Conservation (phyloP, 35 echinoderm and acorn worm species). For the Nesometra sesokonis region DNA sequence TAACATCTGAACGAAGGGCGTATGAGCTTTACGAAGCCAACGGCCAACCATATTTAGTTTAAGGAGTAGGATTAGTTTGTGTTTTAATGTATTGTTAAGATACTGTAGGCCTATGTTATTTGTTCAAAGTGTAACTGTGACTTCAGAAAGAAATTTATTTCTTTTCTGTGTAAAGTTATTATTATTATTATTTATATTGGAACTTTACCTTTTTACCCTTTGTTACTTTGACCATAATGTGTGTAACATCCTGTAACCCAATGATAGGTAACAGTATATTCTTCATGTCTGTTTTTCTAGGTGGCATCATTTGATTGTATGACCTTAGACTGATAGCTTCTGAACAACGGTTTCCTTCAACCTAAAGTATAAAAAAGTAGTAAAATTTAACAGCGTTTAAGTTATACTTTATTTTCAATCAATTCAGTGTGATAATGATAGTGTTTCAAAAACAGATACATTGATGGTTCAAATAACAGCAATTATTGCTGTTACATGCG, state of each 20-base stretch:
- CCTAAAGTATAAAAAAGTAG: background rate
- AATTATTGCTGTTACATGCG: background rate
- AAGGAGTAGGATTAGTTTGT: no score
- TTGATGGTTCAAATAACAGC: no score
- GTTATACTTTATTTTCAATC: no score
- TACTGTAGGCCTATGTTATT: background rate
- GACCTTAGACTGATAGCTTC: background rate
- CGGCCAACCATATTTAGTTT: no score
- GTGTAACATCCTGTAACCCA: conserved; percentile 20
- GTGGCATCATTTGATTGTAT: conserved; percentile 24
- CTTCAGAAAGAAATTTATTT: background rate
- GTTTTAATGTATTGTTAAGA: background rate
- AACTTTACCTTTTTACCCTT: conserved; percentile 23
- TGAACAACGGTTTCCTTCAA: background rate
- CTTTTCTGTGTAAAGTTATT: no score
- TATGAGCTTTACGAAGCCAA: no score
- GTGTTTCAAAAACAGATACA: no score
- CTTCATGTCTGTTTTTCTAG: conserved; percentile 39
- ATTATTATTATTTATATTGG: no score
- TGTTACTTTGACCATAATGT: conserved; percentile 49
- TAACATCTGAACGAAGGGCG: no score
- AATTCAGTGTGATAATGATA: no score
- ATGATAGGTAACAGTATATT: conserved; percentile 26
- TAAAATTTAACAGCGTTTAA: no score
- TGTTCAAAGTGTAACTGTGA: no score